These are phyloP conservation scores for Denticeps clupeoides DNA, from an alignment of 2,797 vertebrate genomes.

Conservation along the genomic window DNA sequence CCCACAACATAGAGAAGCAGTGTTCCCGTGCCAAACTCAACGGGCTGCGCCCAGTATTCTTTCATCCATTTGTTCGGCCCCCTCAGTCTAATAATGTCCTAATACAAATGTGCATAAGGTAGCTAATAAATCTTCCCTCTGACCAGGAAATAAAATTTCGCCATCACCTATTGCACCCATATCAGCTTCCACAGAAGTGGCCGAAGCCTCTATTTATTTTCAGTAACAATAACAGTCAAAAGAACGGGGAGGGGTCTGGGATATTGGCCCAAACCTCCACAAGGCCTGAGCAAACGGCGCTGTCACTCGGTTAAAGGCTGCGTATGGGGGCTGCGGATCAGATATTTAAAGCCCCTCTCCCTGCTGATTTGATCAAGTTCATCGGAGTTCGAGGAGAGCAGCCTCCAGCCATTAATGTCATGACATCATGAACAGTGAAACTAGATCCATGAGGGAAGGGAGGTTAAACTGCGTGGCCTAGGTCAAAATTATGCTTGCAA, in stretches of 20 bases:
- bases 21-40: slow-evolving; percentile 13
- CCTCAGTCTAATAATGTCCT: slow-evolving; percentile 18
- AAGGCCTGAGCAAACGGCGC: too few relatives aligned
- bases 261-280: too few relatives aligned
- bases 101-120: slow-evolving; percentile 27
- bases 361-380: slow-evolving; percentile 7
- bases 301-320: too few relatives aligned
- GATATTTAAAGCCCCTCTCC: background rate
- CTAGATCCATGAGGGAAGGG: background rate
- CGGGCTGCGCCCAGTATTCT: slow-evolving; percentile 3
- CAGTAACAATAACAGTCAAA: too few relatives aligned
- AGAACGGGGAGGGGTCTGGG: too few relatives aligned
- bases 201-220: slow-evolving; percentile 11
- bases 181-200: slow-evolving; percentile 10
- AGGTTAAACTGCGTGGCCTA: background rate
- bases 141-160: slow-evolving; percentile 14
- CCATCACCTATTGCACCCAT: slow-evolving; percentile 17
- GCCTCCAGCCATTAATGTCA: slow-evolving; percentile 14
- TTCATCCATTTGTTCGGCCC: slow-evolving; percentile 17
- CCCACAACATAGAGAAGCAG: slow-evolving; percentile 17
- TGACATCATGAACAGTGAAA: slow-evolving; percentile 18
- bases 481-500: too few relatives aligned
- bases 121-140: slow-evolving; percentile 24
- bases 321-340: background rate
- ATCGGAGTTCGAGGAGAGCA: slow-evolving; percentile 13